These are phyloP conservation scores for Drosophila triauraria DNA, from an alignment of 1,140 invertebrate genomes.

Conservation along the genomic window DNA sequence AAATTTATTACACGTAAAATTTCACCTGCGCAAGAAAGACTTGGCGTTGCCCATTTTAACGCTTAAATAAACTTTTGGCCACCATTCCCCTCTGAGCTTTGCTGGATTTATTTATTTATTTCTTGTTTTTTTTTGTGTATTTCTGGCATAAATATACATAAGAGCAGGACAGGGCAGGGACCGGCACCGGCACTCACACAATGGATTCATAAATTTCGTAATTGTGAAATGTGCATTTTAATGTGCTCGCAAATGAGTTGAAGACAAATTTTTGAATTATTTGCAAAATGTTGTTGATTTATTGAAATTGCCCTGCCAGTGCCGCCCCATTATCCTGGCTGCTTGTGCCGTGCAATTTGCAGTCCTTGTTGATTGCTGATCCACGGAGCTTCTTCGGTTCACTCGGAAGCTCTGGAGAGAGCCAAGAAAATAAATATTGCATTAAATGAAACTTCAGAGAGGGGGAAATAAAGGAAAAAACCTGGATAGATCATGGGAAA, in stretches of 20 bases:
- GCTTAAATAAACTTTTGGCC: conserved; percentile 66
- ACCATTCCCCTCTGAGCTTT: conserved; percentile 4
- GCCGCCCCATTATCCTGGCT: conserved; percentile 16
- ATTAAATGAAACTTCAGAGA: conserved; percentile 5
- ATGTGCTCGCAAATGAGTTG: conserved; percentile 60
- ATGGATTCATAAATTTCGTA: conserved; percentile 73
- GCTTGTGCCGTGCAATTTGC: conserved; percentile 19
- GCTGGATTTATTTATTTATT: conserved; percentile 21
- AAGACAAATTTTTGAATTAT: conserved; percentile 59
- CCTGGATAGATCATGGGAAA: background rate
- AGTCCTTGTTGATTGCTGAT: conserved; percentile 67
- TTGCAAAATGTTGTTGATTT: conserved; percentile 53
- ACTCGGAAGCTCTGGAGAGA: conserved; percentile 64
- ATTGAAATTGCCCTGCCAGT: conserved; percentile 51
- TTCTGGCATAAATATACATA: conserved; percentile 50
- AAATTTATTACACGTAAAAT: conserved; percentile 75
- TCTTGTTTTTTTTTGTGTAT: conserved; percentile 8
- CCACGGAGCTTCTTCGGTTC: conserved; percentile 22
- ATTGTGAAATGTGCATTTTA: conserved; percentile 65
- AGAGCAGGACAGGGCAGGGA: background rate
- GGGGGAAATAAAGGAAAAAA: background rate
- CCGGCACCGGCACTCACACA: conserved; percentile 15
- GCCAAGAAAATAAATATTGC: background rate
- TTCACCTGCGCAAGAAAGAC: conserved; percentile 53
- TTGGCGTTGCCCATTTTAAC: conserved; percentile 55